Conservation (phyloP, 2,113 vertebrate species). For the Takifugu flavidus region DNA sequence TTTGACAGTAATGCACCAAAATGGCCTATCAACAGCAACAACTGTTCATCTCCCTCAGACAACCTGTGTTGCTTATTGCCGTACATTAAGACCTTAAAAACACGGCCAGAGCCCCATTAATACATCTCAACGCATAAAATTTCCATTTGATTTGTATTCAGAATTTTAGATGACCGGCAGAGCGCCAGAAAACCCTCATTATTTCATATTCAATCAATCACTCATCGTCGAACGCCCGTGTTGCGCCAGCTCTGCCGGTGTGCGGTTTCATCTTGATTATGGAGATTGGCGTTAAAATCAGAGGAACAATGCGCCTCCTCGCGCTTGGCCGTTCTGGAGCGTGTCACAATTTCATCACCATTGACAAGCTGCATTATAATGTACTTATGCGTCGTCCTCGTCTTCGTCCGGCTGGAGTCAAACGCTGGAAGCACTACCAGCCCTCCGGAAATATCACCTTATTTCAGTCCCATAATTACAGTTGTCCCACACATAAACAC, state of each 20-base stretch:
- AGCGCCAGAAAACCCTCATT: conserved; percentile 76
- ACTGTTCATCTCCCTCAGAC: conserved; percentile 73
- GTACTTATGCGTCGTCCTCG: conserved; percentile 65
- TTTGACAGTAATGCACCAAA: conserved; percentile 81
- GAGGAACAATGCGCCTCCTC: conserved; percentile 56
- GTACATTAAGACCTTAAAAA: conserved; percentile 78
- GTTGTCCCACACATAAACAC: background rate
- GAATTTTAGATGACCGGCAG: conserved; percentile 79
- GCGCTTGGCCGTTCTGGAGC: conserved; percentile 66
- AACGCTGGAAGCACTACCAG: conserved; percentile 36
- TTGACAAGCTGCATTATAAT: conserved; percentile 81
- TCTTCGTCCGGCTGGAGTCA: conserved; percentile 57
- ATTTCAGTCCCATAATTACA: conserved; percentile 18
- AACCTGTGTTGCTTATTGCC: conserved; percentile 74
- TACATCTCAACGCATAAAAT: conserved; percentile 80
- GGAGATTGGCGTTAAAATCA: conserved; percentile 78
- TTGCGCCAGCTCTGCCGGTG: conserved; percentile 58
- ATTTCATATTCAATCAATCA: conserved; percentile 83
- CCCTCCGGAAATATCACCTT: conserved; percentile 29
- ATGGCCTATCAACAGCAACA: conserved; percentile 77
- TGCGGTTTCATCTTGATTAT: conserved; percentile 79
- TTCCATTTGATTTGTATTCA: conserved; percentile 79
- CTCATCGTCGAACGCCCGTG: conserved; percentile 68
- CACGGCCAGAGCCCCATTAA: conserved; percentile 71
- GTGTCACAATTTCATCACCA: conserved; percentile 75